These are phyloP conservation scores for Hyperopisus bebe DNA, from an alignment of 2,113 vertebrate genomes.

Conservation along the genomic window DNA sequence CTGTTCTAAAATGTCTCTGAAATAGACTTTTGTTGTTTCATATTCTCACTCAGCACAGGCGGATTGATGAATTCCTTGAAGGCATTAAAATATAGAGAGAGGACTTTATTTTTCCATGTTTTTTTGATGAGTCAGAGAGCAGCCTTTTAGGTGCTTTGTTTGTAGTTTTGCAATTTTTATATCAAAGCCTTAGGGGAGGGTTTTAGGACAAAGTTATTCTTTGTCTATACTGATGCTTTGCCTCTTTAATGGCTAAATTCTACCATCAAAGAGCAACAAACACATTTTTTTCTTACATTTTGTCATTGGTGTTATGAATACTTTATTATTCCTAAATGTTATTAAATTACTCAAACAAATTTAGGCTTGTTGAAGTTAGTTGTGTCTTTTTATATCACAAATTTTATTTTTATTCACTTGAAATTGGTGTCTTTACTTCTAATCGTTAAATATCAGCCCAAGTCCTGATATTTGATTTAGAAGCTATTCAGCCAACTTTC, in stretches of 20 bases:
- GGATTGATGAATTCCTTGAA: background rate
- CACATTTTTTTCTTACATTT: background rate
- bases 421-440: background rate
- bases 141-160: slow-evolving; percentile 1
- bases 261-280: background rate
- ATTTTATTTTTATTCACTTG: background rate
- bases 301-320: background rate
- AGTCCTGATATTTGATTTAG: background rate
- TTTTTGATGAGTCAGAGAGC: background rate
- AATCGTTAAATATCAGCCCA: background rate
- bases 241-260: background rate
- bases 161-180: slow-evolving; percentile 1
- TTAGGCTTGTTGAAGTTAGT: background rate
- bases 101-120: background rate
- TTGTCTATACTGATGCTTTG: slow-evolving; percentile 1
- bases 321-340: slow-evolving; percentile 3
- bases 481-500: background rate
- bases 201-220: background rate
- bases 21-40: background rate
- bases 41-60: background rate
- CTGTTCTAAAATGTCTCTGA: background rate
- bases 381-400: background rate
- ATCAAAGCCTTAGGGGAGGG: background rate
- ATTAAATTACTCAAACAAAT: background rate
- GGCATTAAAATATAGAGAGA: background rate